phyloP scores from a whole-genome alignment of 2,888 invertebrate species.

The Dendrolimus pini region DNA sequence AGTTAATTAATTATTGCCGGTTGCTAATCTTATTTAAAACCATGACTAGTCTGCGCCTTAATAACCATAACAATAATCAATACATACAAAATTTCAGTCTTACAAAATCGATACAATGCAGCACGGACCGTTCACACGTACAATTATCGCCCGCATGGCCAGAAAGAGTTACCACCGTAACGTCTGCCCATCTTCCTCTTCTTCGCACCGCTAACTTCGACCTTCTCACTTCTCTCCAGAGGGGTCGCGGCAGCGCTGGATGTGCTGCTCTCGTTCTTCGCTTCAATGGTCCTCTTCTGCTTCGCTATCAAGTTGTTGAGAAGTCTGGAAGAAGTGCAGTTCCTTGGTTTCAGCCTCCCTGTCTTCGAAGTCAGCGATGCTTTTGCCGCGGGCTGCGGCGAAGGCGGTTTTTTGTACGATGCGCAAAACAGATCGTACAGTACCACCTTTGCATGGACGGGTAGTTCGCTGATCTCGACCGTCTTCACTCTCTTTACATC shows the following conservation, averaged over 20 bases:
- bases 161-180: conserved; percentile 60
- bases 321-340: conserved; percentile 48
- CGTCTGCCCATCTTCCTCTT: conserved; percentile 62
- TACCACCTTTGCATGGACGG: conserved; percentile 64
- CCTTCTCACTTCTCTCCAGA: conserved; percentile 15
- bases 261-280: conserved; percentile 29
- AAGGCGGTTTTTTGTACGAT: conserved; percentile 34
- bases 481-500: conserved; percentile 79
- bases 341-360: conserved; percentile 27
- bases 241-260: conserved; percentile 21
- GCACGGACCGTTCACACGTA: conserved; percentile 7
- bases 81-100: too few relatives aligned
- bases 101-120: conserved; percentile 3
- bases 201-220: conserved; percentile 52
- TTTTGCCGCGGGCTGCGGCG: conserved; percentile 10
- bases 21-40: too few relatives aligned
- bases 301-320: conserved; percentile 47
- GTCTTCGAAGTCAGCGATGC: conserved; percentile 16
- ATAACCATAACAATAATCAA: too few relatives aligned
- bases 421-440: conserved; percentile 71
- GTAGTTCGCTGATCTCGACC: conserved; percentile 73
- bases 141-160: conserved; percentile 64
- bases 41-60: too few relatives aligned
- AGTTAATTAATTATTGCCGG: too few relatives aligned
- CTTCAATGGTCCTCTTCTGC: conserved; percentile 25